Conservation (phyloP, 2,797 vertebrate species). For the Rousettus madagascariensis region DNA sequence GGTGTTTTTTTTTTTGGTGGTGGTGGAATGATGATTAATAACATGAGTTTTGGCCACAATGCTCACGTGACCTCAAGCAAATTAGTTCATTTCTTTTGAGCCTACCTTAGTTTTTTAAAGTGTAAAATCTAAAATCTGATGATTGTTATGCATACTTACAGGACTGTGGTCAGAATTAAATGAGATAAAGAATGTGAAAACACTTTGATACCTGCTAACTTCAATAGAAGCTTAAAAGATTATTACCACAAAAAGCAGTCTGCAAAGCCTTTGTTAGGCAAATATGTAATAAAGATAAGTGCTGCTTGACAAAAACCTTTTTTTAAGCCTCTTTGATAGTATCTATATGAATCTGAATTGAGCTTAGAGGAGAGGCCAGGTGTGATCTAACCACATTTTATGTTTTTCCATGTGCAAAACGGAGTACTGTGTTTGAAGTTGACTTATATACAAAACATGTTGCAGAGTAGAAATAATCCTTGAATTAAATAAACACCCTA, state of each 20-base stretch:
- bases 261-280: neutral
- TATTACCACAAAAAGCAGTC: neutral
- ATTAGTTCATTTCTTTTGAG: neutral
- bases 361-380: neutral
- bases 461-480: neutral
- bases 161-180: neutral
- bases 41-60: neutral
- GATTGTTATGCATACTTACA: neutral
- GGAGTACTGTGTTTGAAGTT: neutral
- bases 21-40: neutral
- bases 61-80: neutral
- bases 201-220: neutral
- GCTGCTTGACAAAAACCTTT: neutral
- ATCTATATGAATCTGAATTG: neutral
- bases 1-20: neutral
- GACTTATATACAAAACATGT: neutral
- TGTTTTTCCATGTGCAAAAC: neutral
- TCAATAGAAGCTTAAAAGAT: neutral
- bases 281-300: neutral
- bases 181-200: neutral
- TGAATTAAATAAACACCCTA: conserved; percentile 11
- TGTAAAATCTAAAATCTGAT: neutral
- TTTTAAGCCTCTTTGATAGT: neutral
- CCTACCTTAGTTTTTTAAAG: neutral
- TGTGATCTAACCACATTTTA: neutral